A percentile compares a stretch with the other conserved stretches of the same genome.
Evolutionary conservation across 2,113 vertebrate genomes (phyloP).

Genomic region (Pelecanoides urinatrix): DNA sequence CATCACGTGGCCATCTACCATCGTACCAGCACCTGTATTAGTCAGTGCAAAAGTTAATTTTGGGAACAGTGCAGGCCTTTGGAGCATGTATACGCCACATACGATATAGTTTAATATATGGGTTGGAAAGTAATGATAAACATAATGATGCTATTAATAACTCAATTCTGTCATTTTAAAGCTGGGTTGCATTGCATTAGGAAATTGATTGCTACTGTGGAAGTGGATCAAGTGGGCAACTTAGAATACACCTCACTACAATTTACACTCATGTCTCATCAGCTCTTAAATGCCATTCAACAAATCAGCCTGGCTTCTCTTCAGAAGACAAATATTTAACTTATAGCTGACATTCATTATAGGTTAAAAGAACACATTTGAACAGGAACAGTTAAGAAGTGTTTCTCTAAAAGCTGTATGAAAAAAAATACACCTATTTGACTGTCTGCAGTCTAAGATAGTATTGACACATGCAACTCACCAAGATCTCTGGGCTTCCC

Average conservation of each 20-base stretch:
- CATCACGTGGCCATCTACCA: neutral
- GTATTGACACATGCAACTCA: conserved; percentile 68
- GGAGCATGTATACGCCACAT: neutral
- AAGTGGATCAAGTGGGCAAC: neutral
- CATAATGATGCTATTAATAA: neutral
- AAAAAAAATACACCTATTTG: neutral
- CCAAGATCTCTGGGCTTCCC: conserved; percentile 94
- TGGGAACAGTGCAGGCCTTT: neutral
- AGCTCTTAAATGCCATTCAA: neutral
- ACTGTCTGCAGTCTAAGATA: neutral
- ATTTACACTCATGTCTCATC: neutral
- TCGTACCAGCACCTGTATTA: neutral
- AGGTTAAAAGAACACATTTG: neutral
- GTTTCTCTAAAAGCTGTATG: neutral
- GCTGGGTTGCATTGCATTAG: neutral
- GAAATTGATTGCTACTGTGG: neutral
- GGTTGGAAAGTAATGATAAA: neutral
- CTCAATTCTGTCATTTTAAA: neutral
- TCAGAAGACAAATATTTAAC: neutral
- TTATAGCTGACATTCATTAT: neutral
- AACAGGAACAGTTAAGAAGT: neutral
- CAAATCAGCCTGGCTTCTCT: neutral
- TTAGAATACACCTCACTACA: neutral
- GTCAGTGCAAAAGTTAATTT: neutral
- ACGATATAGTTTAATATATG: accelerated